A percentile compares a stretch with the other conserved stretches of the same genome.
These are phyloP conservation scores for Geopemphigus sp. DNA, from an alignment of 1,140 invertebrate species.

Conservation along the genomic window DNA sequence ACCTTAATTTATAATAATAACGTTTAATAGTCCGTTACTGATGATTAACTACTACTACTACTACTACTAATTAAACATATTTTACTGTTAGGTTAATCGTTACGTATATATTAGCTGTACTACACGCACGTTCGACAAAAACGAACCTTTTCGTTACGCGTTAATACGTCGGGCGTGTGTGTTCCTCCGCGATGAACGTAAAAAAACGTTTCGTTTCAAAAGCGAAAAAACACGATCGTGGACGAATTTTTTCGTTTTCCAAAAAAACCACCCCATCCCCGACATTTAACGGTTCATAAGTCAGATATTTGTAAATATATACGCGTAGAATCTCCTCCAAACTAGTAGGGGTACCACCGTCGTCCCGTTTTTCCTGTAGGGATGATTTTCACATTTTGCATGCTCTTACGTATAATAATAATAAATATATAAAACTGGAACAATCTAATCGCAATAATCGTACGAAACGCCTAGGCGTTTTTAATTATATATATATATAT, in stretches of 20 bases:
- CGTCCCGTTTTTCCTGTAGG: not conserved
- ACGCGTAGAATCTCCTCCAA: slow-evolving; percentile 44
- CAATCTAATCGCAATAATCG: slow-evolving; percentile 45
- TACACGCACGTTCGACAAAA: slow-evolving; percentile 12
- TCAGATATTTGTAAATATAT: slow-evolving; percentile 1
- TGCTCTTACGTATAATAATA: slow-evolving; percentile 15
- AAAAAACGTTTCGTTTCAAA: slow-evolving; percentile 13
- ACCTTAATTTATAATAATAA: slow-evolving; percentile 34
- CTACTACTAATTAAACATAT: slow-evolving; percentile 12
- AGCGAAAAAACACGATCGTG: no score
- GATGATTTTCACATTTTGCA: slow-evolving; percentile 6
- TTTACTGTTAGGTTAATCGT: slow-evolving; percentile 11
- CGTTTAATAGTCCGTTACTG: not conserved
- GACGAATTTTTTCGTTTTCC: not conserved
- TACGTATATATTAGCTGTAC: not conserved
- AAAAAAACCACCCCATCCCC: not conserved
- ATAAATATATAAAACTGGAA: slow-evolving; percentile 21
- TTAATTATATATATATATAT: slow-evolving; percentile 10
- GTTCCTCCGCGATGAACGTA: slow-evolving; percentile 36
- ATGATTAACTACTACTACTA: no score
- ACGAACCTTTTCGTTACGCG: slow-evolving; percentile 21
- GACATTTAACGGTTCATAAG: not conserved
- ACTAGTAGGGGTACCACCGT: not conserved
- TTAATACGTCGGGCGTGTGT: slow-evolving; percentile 15
- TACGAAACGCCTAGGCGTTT: not conserved